Percentiles rank a stretch among this genome's conserved stretches.
phyloP scores from a whole-genome alignment of 2,888 invertebrate species.

The Hydraecia micacea region DNA sequence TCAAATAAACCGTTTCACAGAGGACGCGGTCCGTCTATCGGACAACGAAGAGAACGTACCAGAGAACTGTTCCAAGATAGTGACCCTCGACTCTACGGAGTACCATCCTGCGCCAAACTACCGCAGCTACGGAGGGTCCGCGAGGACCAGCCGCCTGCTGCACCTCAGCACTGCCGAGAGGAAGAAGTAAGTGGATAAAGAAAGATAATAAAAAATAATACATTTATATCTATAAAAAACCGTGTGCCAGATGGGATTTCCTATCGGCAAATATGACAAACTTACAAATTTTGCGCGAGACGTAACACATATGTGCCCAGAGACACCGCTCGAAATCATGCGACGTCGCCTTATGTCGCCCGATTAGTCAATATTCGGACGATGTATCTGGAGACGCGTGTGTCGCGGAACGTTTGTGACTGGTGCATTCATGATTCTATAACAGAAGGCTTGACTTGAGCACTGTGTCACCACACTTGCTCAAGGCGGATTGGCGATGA shows the following conservation, averaged over 20 bases:
- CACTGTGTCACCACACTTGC: not conserved
- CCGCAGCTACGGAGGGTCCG: slow-evolving; percentile 92
- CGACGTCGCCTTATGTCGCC: too few relatives aligned
- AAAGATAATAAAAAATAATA: not conserved
- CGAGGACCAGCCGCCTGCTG: slow-evolving; percentile 89
- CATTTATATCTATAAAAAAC: not conserved
- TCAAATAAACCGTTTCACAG: slow-evolving; percentile 64
- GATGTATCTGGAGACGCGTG: too few relatives aligned
- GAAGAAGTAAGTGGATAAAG: slow-evolving; percentile 85
- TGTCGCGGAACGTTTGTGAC: not conserved
- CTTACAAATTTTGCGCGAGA: not conserved
- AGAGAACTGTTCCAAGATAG: slow-evolving; percentile 91
- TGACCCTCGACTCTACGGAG: slow-evolving; percentile 92
- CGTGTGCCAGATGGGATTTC: not conserved
- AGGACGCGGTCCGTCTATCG: slow-evolving; percentile 93
- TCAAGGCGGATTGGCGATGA: not conserved
- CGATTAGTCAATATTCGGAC: not conserved
- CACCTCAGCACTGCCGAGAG: slow-evolving; percentile 92
- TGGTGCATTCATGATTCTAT: not conserved
- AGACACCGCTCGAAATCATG: not conserved
- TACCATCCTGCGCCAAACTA: slow-evolving; percentile 95
- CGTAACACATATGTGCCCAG: too few relatives aligned
- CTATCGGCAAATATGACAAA: not conserved
- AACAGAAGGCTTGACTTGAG: not conserved
- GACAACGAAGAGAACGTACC: slow-evolving; percentile 92